Percentiles rank a stretch among this genome's conserved stretches.
phyloP scores from a whole-genome alignment of 2,113 vertebrate species.

The Sinosuthora webbiana region DNA sequence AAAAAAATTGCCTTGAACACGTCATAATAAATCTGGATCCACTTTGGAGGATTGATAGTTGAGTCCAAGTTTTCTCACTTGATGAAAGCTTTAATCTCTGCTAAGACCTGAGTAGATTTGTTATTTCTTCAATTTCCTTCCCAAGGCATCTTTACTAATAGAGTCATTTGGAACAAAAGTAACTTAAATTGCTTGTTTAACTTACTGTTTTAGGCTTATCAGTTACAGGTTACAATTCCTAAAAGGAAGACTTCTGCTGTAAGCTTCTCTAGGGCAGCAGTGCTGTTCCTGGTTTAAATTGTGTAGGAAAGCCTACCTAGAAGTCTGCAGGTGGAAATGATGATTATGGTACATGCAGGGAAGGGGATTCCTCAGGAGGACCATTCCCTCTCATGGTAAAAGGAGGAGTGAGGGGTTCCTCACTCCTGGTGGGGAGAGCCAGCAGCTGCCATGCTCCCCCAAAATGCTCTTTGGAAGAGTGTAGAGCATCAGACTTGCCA shows the following conservation, averaged over 20 bases:
- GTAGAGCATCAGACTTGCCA: neutral
- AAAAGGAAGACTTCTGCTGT: neutral
- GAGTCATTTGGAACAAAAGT: neutral
- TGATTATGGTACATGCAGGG: rapidly evolving
- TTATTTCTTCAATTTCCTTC: neutral
- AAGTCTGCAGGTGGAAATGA: neutral
- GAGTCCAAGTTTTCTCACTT: neutral
- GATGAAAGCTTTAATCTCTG: neutral
- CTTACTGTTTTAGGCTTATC: neutral
- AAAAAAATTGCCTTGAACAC: neutral
- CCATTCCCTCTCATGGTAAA: rapidly evolving
- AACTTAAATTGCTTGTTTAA: neutral
- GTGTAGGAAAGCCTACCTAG: rapidly evolving
- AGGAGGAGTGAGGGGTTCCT: neutral
- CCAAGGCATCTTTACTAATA: neutral
- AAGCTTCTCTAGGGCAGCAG: rapidly evolving
- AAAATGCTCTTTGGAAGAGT: neutral
- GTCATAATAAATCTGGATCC: neutral
- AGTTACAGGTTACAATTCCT: neutral
- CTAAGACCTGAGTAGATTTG: neutral
- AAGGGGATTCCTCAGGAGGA: neutral
- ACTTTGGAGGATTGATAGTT: neutral
- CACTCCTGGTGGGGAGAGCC: neutral
- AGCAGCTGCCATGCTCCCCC: neutral
- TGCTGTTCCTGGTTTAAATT: neutral